A percentile compares a stretch with the other conserved stretches of the same genome.
These are phyloP conservation scores for Brenthis hecate DNA, from an alignment of 2,888 invertebrate genomes.

Conservation along the genomic window DNA sequence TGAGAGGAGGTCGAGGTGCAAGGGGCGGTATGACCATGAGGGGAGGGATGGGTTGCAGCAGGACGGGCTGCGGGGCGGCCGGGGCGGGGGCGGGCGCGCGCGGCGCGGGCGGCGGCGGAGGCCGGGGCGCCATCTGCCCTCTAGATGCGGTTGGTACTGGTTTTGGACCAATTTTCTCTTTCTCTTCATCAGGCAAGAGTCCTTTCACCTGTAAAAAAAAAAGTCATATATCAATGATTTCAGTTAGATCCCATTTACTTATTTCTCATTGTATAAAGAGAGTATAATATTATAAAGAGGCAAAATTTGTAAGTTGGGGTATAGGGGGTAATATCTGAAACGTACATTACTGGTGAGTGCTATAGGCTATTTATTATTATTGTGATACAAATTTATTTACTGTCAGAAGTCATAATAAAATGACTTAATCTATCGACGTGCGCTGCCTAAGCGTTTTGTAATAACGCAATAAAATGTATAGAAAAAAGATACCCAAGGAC, in stretches of 20 bases:
- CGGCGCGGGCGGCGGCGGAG: conserved; percentile 45
- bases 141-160: conserved; percentile 78
- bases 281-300: no score
- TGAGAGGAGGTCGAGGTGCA: conserved; percentile 66
- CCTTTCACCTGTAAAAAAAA: conserved; percentile 85
- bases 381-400: no score
- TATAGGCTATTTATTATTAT: no score
- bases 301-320: no score
- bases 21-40: conserved; percentile 79
- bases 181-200: conserved; percentile 95
- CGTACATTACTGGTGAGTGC: no score
- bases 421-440: no score
- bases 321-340: no score
- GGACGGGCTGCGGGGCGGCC: conserved; percentile 47
- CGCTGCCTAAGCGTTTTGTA: no score
- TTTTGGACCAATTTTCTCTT: conserved; percentile 97
- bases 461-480: no score
- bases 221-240: background rate
- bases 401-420: no score
- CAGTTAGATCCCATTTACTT: background rate
- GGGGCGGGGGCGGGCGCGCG: conserved; percentile 43
- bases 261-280: no score
- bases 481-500: no score
- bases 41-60: conserved; percentile 72
- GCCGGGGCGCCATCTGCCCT: conserved; percentile 43